phyloP scores from a whole-genome alignment of 2,888 invertebrate genomes.

The Heptascelio sp. region DNA sequence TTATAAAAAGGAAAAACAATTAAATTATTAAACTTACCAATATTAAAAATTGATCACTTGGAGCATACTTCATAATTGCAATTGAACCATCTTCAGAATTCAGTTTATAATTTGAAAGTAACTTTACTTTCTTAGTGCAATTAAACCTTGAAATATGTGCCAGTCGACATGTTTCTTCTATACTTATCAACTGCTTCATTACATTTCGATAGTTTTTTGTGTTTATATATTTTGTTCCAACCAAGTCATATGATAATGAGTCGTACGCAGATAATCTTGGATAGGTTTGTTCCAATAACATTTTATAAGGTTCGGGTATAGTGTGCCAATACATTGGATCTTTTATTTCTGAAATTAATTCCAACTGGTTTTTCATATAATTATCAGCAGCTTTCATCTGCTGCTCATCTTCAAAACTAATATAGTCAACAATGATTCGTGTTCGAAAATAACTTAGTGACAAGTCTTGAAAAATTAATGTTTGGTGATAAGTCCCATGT shows the following conservation, averaged over 20 bases:
- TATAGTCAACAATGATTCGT: slow-evolving; percentile 43
- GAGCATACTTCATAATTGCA: slow-evolving; percentile 43
- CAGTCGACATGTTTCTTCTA: slow-evolving; percentile 54
- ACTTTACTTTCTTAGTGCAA: slow-evolving; percentile 40
- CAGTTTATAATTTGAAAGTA: slow-evolving; percentile 40
- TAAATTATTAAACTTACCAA: slow-evolving; percentile 48
- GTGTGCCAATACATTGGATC: slow-evolving; percentile 50
- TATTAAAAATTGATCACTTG: slow-evolving; percentile 46
- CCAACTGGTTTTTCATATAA: slow-evolving; percentile 43
- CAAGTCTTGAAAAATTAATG: slow-evolving; percentile 41
- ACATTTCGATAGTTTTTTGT: slow-evolving; percentile 47
- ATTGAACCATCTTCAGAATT: slow-evolving; percentile 43
- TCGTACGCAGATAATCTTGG: slow-evolving; percentile 20
- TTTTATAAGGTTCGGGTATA: slow-evolving; percentile 47
- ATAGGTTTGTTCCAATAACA: slow-evolving; percentile 51
- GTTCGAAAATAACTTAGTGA: slow-evolving; percentile 41
- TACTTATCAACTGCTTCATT: slow-evolving; percentile 53
- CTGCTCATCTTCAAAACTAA: slow-evolving; percentile 37
- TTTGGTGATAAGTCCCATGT: slow-evolving; percentile 51
- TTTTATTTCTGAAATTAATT: slow-evolving; percentile 26
- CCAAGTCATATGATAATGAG: slow-evolving; percentile 35
- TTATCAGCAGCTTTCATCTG: slow-evolving; percentile 47
- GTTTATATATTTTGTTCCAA: slow-evolving; percentile 21
- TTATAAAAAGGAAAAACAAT: no score
- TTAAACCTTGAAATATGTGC: slow-evolving; percentile 59